Base-by-base conservation (phyloP, 2,888 invertebrate genomes). In the Agrochola lota region DNA sequence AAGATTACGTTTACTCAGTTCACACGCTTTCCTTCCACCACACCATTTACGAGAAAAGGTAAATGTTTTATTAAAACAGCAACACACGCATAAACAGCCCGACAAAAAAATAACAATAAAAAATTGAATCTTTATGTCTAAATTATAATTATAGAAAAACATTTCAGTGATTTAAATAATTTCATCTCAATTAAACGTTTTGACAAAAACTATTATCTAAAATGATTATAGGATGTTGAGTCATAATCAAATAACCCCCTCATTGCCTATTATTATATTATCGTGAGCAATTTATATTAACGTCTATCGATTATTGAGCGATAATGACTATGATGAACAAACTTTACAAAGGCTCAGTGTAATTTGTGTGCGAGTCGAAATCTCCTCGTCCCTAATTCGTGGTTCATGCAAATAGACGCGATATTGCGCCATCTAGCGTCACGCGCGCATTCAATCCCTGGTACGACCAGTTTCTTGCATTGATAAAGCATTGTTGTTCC, bases 301-400 rank as follows among this genome's bases (percentile, higher is more conserved):
- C 75, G 71, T 77, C 72, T 64, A 71, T 77, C 85, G 86, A 85
- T 90, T 88, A 88, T 82, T 62, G 73, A 84, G 77, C 77, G 83
- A 88, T 90, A 88, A 90, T 90, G 76, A 87, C 85, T 83, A 87
- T 87, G 81, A 90, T 87, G 84, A 86, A 73, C 57, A 46, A 63
- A 46, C 73, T 81, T 74, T 78, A 82, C 70, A 73, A 83, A 81
- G 77, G 84, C 78, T 57, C 1, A 73, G 80, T 85, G 76, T 84
- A 88, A 89, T 88, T 85, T 85, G 75, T 84, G 79, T 74, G 57
- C 26, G 80, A 87, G 77, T 77, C 77, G 84, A 89, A 91, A 91
- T 91, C 92, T 92, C 91, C 92, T 93, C 92, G 94, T 88, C 85
- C 92, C 90, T 94, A 95, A 95, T 95, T 93, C 90, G 91, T 89